phyloP scores from a whole-genome alignment of 2,888 invertebrate species.

The Eristalis pertinax region DNA sequence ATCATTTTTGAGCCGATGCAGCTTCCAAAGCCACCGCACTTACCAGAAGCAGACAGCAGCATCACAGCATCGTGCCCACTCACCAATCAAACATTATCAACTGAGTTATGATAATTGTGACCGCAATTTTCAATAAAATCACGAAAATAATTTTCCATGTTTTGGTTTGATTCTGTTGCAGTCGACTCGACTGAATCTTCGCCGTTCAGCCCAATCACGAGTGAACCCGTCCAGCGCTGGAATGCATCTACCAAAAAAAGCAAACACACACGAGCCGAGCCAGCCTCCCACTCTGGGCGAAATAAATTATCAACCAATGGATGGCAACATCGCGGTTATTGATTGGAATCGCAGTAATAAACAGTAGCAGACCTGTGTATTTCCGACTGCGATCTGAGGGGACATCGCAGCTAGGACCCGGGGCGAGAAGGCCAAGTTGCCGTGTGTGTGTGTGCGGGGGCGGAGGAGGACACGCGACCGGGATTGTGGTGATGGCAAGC shows the following conservation, averaged over 20 bases:
- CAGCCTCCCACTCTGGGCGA: slow-evolving; percentile 1
- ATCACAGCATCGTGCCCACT: slow-evolving; percentile 23
- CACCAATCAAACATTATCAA: slow-evolving; percentile 69
- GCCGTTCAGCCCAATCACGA: not conserved
- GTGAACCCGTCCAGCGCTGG: not conserved
- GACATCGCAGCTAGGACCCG: slow-evolving; percentile 19
- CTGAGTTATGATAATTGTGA: slow-evolving; percentile 71
- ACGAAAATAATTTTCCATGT: slow-evolving; percentile 70
- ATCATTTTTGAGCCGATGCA: slow-evolving; percentile 23
- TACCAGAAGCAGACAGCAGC: slow-evolving; percentile 12
- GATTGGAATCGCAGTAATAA: slow-evolving; percentile 69
- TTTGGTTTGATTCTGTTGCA: slow-evolving; percentile 55
- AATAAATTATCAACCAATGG: slow-evolving; percentile 64
- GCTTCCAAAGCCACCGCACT: slow-evolving; percentile 18
- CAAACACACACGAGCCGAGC: not conserved
- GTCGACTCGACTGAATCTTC: not conserved
- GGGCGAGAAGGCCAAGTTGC: not conserved
- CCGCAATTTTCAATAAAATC: slow-evolving; percentile 72
- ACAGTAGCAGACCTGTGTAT: slow-evolving; percentile 39
- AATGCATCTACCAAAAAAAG: slow-evolving; percentile 4
- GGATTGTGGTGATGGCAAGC: not conserved
- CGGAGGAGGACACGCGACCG: not conserved
- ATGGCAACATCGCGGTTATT: slow-evolving; percentile 70
- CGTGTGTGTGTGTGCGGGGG: not conserved
- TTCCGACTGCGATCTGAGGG: slow-evolving; percentile 21